Evolutionary conservation across 2,113 vertebrate genomes (phyloP), one percentile per base, ranked within the genome.

Genomic region (Cygnus buccinator): DNA sequence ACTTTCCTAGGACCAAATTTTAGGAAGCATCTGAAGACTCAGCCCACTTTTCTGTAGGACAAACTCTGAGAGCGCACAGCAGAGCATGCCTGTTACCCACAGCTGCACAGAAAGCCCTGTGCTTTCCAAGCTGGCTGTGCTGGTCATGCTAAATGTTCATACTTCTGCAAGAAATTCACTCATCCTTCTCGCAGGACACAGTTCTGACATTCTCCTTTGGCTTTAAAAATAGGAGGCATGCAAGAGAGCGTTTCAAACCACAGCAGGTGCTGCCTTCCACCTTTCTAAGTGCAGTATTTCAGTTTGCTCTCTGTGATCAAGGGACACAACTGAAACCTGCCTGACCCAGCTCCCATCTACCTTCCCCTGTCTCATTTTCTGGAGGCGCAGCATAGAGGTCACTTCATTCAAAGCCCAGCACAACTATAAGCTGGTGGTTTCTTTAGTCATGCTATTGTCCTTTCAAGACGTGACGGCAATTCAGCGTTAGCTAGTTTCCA

Each of bases 401-500:
- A 48, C 23, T 50, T 75, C 68, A 67, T 43, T 86, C 58, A 83
- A 88, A 90, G 58, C n/a, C 39, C 35, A 46, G 7, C 55, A 63
- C n/a, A 59, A 7, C 76, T 87, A 83, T 86, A 89, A 94, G 80
- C 9, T 25, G 41, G 14, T 63, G 44, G 3, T 48, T 11, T 48
- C 46, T 76, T 90, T 46, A 88, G 18, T 93, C 82, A 57, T 0
- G 0, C 37, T 84, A 16, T 89, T 84, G 88, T 84, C 73, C 61
- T 81, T 92, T 48, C 59, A 68, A 93, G 59, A 31, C 72, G 59
- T 21, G 26, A 39, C 59, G 58, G 43, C 76, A 54, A 48, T 68
- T 81, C 79, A 96, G 52, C 43, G 59, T 63, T 20, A 65, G 10
- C 57, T 75, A 41, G 37, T 94, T 95, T 94, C 95, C 76, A 77